Evolutionary conservation across 2,113 vertebrate genomes (phyloP), one percentile per base, ranked within the genome.

Genomic region (Nothobranchius kuhntae): DNA sequence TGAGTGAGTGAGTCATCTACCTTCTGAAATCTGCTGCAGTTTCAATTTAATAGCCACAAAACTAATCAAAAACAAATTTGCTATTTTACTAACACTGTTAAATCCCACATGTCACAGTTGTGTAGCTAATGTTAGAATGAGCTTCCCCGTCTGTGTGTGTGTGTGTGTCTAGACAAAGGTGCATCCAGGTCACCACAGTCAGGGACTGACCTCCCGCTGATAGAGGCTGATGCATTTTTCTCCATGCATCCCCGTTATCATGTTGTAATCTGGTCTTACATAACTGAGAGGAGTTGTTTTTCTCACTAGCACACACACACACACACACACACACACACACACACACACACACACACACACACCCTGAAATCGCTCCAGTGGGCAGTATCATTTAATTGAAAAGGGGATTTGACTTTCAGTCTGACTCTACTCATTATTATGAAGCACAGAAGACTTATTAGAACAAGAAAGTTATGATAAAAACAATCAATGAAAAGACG

Each of bases 231-330:
- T 73, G 65, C 53, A 3, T 21, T 17, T 17, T n/a, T 50, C 7
- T 50, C 15, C 2, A 21, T 13, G 10, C 62, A 26, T 52, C 50
- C 56, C 63, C 51, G 30, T 80, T 61, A 58, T 71, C 85, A 78
- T 75, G 67, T 76, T 72, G 61, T 91, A 91, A 91, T 90, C 90
- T 79, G 73, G 64, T 78, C 61, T 91, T 90, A 91, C 61, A 77
- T 90, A 90, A 90, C 75, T 13, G 36, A 85, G 50, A 62, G 50
- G 36, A 77, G 21, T 61, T 62, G 42, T 66, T 61, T 51, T 62
- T 54, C 74, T 50, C 42, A 68, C 38, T 4, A 40, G 9, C 38
- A 40, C 38, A 40, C 38, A 3, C 38, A 40, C 38, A 40, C 38
- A 40, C 38, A 40, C 38, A 40, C 38, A 38, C 36, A 38, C 36